These are phyloP conservation scores for Zelleria hepariella DNA, from an alignment of 2,888 invertebrate genomes.

Conservation along the genomic window DNA sequence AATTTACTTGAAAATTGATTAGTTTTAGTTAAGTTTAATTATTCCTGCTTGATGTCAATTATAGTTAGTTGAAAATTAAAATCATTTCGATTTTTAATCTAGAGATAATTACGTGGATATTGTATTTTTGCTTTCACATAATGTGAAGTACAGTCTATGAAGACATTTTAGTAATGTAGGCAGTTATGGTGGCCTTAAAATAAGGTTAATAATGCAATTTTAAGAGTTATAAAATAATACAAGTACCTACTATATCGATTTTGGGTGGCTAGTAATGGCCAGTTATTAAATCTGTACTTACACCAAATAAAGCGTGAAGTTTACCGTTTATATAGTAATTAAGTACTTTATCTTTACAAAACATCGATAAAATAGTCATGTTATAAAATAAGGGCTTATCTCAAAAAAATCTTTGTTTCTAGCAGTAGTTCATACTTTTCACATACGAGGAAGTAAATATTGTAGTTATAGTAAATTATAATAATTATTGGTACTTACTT, in stretches of 20 bases:
- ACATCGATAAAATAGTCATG: background rate
- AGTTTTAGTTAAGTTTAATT: conserved; percentile 16
- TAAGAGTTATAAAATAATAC: no score
- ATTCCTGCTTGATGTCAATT: conserved; percentile 67
- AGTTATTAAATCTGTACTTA: conserved; percentile 21
- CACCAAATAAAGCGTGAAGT: background rate
- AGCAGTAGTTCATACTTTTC: no score
- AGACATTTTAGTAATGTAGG: no score
- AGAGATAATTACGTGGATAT: no score
- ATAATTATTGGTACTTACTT: background rate
- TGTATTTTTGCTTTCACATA: no score
- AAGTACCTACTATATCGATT: no score
- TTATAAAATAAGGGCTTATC: background rate
- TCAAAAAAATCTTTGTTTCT: no score
- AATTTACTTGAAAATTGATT: conserved; percentile 25
- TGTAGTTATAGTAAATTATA: conserved; percentile 15
- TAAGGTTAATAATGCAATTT: no score
- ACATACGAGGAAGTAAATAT: no score
- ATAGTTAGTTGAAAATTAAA: conserved; percentile 46
- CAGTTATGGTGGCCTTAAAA: no score
- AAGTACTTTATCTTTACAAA: background rate
- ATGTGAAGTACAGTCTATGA: no score
- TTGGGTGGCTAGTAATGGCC: no score
- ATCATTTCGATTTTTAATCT: conserved; percentile 38
- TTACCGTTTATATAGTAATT: background rate